phyloP scores from a whole-genome alignment of 2,888 invertebrate genomes.

The Brachyptera putata region DNA sequence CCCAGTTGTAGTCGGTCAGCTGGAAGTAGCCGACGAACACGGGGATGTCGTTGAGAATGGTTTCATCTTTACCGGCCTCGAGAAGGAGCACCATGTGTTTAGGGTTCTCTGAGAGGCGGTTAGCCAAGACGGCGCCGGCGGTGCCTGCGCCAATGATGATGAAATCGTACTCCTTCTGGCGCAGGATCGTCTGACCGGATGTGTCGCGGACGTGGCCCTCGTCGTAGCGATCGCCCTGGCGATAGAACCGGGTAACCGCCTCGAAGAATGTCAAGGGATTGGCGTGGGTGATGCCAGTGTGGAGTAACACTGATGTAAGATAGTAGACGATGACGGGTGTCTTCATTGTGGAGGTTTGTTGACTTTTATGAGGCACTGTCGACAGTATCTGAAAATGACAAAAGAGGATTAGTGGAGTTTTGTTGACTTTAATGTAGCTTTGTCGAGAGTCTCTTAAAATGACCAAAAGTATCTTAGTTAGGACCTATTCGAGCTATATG shows the following conservation, averaged over 20 bases:
- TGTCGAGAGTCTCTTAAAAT: too few relatives aligned
- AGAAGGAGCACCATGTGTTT: constrained; percentile 35
- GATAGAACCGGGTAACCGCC: not conserved
- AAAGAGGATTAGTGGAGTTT: too few relatives aligned
- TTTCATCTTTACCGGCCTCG: constrained; percentile 48
- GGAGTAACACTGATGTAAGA: too few relatives aligned
- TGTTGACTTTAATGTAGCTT: too few relatives aligned
- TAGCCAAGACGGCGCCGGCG: constrained; percentile 6
- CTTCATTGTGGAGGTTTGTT: too few relatives aligned
- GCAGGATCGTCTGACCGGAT: not conserved
- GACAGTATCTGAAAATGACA: too few relatives aligned
- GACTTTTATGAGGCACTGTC: too few relatives aligned
- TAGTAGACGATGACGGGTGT: too few relatives aligned
- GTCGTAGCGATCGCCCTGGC: constrained; percentile 7
- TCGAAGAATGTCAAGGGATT: constrained; percentile 15
- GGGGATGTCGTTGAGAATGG: constrained; percentile 47
- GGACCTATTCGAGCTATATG: too few relatives aligned
- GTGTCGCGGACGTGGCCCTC: constrained; percentile 7
- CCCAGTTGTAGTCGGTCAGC: constrained; percentile 57
- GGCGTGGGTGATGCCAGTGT: too few relatives aligned
- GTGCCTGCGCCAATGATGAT: constrained; percentile 6
- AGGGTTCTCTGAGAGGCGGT: constrained; percentile 13
- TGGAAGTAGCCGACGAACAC: constrained; percentile 48
- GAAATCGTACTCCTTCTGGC: constrained; percentile 9
- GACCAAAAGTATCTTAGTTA: too few relatives aligned